A percentile compares a stretch with the other conserved stretches of the same genome.
Evolutionary conservation across 1,140 invertebrate species (phyloP).

Genomic region (Drosophila persimilis): DNA sequence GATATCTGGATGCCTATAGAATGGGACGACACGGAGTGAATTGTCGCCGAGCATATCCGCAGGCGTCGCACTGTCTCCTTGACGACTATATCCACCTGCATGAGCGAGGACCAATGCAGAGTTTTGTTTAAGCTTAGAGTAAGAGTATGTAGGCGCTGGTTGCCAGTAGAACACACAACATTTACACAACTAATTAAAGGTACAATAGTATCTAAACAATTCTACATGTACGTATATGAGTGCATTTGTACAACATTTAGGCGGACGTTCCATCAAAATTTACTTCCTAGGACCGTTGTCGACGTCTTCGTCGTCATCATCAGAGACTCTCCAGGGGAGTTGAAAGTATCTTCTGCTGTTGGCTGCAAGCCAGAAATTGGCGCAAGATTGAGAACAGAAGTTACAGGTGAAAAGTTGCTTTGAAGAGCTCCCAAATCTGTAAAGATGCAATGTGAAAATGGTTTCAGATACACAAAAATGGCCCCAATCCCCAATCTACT

Average conservation of each 20-base stretch:
- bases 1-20: constrained; percentile 52
- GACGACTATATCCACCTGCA: constrained; percentile 65
- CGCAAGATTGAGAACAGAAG: constrained; percentile 72
- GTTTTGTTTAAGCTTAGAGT: constrained; percentile 26
- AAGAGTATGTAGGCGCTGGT: constrained; percentile 33
- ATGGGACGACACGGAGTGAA: constrained; percentile 62
- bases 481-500: neutral
- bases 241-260: constrained; percentile 36
- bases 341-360: constrained; percentile 75
- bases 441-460: neutral
- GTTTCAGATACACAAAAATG: too few species aligned
- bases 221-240: constrained; percentile 34
- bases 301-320: constrained; percentile 47
- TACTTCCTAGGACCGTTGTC: constrained; percentile 6
- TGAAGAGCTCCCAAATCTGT: constrained; percentile 71
- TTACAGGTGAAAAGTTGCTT: constrained; percentile 79
- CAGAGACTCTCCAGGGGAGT: constrained; percentile 66
- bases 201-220: constrained; percentile 54
- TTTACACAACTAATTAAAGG: constrained; percentile 58
- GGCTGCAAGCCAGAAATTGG: constrained; percentile 56
- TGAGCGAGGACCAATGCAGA: constrained; percentile 51
- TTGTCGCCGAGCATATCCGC: constrained; percentile 45
- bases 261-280: neutral
- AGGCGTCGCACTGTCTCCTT: constrained; percentile 47
- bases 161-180: constrained; percentile 58